Conservation (phyloP, 2,888 invertebrate species). For the Candidula unifasciata region DNA sequence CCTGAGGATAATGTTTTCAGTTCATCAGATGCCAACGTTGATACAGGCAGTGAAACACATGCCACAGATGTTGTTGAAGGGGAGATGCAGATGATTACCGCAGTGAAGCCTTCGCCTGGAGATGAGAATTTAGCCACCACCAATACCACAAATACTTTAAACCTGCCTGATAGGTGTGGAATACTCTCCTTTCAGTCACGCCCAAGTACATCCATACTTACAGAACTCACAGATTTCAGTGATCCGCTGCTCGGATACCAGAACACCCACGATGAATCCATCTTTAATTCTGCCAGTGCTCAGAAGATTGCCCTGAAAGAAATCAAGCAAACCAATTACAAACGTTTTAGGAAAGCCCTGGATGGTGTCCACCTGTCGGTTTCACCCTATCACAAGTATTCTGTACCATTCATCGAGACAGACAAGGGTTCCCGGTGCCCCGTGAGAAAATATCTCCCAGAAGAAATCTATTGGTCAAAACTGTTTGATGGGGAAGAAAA, state of each 20-base stretch:
- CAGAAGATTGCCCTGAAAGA: constrained; percentile 56
- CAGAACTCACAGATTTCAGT: constrained; percentile 69
- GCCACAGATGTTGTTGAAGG: neutral
- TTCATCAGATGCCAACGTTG: neutral
- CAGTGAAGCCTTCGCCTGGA: neutral
- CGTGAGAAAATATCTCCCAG: constrained; percentile 85
- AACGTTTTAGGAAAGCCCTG: constrained; percentile 84
- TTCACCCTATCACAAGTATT: constrained; percentile 91
- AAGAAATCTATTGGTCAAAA: constrained; percentile 85
- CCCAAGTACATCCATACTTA: constrained; percentile 51
- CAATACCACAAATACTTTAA: neutral
- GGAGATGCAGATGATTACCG: neutral
- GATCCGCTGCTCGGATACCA: constrained; percentile 86
- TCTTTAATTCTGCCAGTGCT: constrained; percentile 67
- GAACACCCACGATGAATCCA: constrained; percentile 78
- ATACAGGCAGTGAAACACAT: neutral
- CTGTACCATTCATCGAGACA: constrained; percentile 92
- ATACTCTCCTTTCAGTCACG: neutral
- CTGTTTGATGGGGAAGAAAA: constrained; percentile 61
- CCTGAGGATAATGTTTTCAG: neutral
- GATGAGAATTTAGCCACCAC: neutral
- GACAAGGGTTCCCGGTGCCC: constrained; percentile 87
- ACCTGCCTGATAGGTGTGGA: neutral
- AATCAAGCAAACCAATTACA: constrained; percentile 78
- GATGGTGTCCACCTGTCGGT: constrained; percentile 87